Evolutionary conservation across 1,140 invertebrate genomes (phyloP).

Genomic region (Drosophila sulfurigaster): DNA sequence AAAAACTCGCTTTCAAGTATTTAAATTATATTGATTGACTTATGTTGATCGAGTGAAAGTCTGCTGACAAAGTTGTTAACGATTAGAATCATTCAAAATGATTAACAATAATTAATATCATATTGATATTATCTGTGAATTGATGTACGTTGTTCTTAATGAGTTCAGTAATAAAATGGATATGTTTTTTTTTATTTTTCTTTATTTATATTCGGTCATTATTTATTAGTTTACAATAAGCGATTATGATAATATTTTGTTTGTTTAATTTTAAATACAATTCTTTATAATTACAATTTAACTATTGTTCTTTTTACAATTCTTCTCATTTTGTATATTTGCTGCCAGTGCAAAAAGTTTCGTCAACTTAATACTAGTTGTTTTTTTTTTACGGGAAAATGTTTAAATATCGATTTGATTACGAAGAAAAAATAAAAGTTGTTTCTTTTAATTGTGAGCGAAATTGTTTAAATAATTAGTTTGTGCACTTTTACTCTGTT

Average conservation of each 20-base stretch:
- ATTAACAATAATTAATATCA: too few species aligned
- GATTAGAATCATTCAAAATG: neutral
- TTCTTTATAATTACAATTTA: slow-evolving; percentile 84
- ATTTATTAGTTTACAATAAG: slow-evolving; percentile 85
- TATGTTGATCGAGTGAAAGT: neutral
- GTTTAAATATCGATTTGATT: slow-evolving; percentile 29
- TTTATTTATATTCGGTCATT: slow-evolving; percentile 83
- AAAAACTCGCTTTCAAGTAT: slow-evolving; percentile 38
- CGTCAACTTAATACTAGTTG: slow-evolving; percentile 57
- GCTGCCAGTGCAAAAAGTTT: slow-evolving; percentile 84
- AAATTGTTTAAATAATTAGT: slow-evolving; percentile 32
- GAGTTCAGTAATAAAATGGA: neutral
- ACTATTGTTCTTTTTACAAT: slow-evolving; percentile 82
- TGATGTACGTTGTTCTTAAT: too few species aligned
- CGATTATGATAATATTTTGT: slow-evolving; percentile 75
- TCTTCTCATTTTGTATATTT: slow-evolving; percentile 64
- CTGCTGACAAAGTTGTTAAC: neutral
- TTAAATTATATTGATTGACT: slow-evolving; percentile 8
- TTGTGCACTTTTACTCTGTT: slow-evolving; percentile 16
- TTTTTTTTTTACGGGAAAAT: slow-evolving; percentile 9
- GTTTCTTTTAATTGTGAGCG: slow-evolving; percentile 67
- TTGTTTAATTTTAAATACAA: slow-evolving; percentile 64
- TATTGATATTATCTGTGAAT: too few species aligned
- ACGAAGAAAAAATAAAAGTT: slow-evolving; percentile 76
- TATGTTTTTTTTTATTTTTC: slow-evolving; percentile 34